Base-by-base conservation (phyloP, 2,888 invertebrate genomes). In the Orchesellides sinensis region DNA sequence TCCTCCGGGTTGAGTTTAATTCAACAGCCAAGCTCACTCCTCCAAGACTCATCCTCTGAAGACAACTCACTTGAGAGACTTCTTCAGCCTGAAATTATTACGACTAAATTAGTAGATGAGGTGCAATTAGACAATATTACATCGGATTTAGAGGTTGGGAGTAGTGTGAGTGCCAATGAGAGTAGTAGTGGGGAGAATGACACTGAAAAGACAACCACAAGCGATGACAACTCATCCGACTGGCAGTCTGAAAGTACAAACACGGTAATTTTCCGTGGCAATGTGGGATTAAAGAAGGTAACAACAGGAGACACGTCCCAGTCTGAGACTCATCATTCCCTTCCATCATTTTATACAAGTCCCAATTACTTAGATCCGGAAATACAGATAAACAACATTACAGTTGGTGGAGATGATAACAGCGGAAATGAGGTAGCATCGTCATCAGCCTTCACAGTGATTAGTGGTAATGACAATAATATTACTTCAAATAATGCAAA, bases 231-330 rank as follows among this genome's bases (percentile, higher is more conserved):
- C 49, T 79, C 78, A 1, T 81, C 81, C 1, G 84, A 86, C 79
- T 86, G 86, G 86, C 83, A 86, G 47, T 86, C 86, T 17, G 86
- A 84, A 75, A 84, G 86, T 83, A 81, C 85, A 80, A 85, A 84
- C 35, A 86, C 86, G 21, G 86, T 86, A 63, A 86, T 86, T 49
- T 86, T 81, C 59, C 47, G 83, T 49, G 86, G 84, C 17, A 80
- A 80, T 27, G 40, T 29, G 8, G 32, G 52, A 14, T 40, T 52
- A 52, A 45, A 40, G 23, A 6, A 59, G 35, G 35, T 5, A 35
- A 35, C 35, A 8, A 35, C 35, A 35, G 5, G 35, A 35, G 5
- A 35, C 5, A 54, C 54, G 2, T 8, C 19, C 21, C 23, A 25
- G 19, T 35, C 40, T 65, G 65, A 59, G 1, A 19, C 10, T 66